These are phyloP conservation scores for Thripadectes ignobilis DNA, from an alignment of 2,797 vertebrate species.

Conservation along the genomic window DNA sequence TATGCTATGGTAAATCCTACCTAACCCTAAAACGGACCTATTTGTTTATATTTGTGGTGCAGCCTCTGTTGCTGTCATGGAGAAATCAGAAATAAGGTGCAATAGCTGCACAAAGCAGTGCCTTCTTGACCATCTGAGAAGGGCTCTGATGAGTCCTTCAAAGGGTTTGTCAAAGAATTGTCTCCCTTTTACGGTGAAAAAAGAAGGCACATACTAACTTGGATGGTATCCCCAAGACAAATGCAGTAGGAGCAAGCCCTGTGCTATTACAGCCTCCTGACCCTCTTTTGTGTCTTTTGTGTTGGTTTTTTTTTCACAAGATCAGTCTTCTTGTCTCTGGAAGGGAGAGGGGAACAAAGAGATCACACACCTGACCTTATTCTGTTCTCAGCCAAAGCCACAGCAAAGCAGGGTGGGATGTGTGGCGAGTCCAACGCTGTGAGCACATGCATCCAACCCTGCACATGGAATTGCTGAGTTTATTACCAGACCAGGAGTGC, in stretches of 20 bases:
- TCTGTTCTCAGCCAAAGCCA: background rate
- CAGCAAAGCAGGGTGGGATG: rapidly evolving
- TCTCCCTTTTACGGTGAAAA: background rate
- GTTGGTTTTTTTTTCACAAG: background rate
- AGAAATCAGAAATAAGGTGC: background rate
- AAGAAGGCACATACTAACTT: background rate
- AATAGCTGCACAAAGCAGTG: background rate
- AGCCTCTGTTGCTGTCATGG: background rate
- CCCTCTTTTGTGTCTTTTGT: background rate
- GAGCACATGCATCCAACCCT: background rate
- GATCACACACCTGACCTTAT: background rate
- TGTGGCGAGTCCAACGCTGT: rapidly evolving
- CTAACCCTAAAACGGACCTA: background rate
- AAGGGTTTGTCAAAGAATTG: background rate
- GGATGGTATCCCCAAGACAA: background rate
- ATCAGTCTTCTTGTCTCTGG: background rate
- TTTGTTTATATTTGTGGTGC: background rate
- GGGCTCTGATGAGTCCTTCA: background rate
- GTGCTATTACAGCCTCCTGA: background rate
- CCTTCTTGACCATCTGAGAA: background rate
- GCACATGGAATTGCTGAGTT: background rate
- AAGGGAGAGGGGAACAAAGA: background rate
- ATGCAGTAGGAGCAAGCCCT: background rate
- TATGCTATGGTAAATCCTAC: background rate
- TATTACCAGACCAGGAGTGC: background rate